These are phyloP conservation scores for Platycheirus albimanus DNA, from an alignment of 2,888 invertebrate species.

Conservation along the genomic window DNA sequence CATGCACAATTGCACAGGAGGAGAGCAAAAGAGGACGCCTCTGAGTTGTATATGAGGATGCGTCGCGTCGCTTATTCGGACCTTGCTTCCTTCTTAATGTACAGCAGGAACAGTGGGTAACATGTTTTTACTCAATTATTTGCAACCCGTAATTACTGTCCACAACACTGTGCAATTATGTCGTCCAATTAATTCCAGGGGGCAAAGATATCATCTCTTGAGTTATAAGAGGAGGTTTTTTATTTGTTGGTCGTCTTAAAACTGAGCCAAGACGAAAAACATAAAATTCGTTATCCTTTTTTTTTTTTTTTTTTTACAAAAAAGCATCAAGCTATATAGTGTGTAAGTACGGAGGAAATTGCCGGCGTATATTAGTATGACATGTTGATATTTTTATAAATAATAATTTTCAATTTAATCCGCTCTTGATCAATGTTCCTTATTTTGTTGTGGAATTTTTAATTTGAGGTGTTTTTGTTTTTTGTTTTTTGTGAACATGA, in stretches of 20 bases:
- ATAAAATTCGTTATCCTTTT: conserved; percentile 11
- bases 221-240: conserved; percentile 15
- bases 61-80: no score
- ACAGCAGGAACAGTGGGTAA: conserved; percentile 40
- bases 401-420: conserved; percentile 64
- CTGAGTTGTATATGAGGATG: background rate
- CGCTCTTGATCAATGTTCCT: background rate
- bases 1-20: background rate
- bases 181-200: conserved; percentile 82
- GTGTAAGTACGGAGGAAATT: no score
- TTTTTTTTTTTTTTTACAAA: no score
- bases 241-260: conserved; percentile 10
- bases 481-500: no score
- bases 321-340: conserved; percentile 14
- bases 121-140: conserved; percentile 79
- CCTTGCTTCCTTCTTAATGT: no score
- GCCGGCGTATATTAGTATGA: conserved; percentile 64
- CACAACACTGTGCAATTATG: conserved; percentile 81
- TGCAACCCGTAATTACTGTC: conserved; percentile 80
- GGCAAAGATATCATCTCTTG: conserved; percentile 71
- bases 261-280: background rate
- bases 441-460: background rate
- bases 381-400: conserved; percentile 67
- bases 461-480: background rate
- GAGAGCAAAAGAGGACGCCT: conserved; percentile 5